phyloP scores from a whole-genome alignment of 2,113 vertebrate species.

The Mustela nigripes region DNA sequence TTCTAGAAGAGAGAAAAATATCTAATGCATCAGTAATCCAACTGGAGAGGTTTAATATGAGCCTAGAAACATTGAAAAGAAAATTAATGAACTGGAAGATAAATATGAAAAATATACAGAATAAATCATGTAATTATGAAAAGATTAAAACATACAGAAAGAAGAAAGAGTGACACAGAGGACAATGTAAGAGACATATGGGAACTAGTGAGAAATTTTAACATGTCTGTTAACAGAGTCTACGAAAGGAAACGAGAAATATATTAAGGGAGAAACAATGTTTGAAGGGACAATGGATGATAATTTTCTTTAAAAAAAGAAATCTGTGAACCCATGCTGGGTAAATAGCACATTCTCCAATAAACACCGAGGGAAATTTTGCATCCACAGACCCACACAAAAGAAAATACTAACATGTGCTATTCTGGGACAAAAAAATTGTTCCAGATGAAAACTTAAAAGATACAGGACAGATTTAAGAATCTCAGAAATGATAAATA shows the following conservation, averaged over 20 bases:
- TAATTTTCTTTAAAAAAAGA: background rate
- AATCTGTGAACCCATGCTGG: background rate
- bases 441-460: background rate
- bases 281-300: background rate
- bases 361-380: background rate
- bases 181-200: background rate
- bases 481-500: background rate
- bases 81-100: background rate
- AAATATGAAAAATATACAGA: background rate
- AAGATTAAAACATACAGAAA: background rate
- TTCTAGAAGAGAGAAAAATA: background rate
- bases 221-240: background rate
- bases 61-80: background rate
- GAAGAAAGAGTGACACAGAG: background rate
- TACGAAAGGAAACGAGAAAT: background rate
- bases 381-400: background rate
- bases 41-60: background rate
- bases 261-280: background rate
- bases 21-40: background rate
- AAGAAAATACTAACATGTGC: background rate
- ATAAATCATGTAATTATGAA: background rate
- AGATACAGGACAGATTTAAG: background rate
- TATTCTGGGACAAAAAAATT: constrained; percentile 19
- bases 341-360: background rate
- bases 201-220: background rate